Evolutionary conservation across 2,113 vertebrate genomes (phyloP).

Genomic region (Setophaga coronata): DNA sequence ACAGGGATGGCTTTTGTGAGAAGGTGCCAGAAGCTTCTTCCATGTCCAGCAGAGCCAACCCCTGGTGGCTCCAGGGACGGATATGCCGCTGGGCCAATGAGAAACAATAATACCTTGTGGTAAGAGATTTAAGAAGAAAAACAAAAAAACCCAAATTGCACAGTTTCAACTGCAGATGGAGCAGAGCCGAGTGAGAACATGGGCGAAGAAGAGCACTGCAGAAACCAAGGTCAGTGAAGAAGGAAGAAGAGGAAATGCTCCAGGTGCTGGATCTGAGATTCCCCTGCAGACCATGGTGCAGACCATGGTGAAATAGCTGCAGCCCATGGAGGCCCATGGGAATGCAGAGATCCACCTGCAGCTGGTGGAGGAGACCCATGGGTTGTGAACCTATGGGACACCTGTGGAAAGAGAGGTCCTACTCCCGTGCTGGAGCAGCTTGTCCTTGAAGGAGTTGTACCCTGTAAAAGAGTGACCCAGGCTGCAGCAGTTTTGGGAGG

Average conservation of each 20-base stretch:
- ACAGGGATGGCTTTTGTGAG: background rate
- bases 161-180: background rate
- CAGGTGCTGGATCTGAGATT: rapidly evolving
- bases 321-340: rapidly evolving
- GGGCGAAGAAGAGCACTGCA: background rate
- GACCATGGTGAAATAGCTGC: rapidly evolving
- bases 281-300: background rate
- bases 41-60: background rate
- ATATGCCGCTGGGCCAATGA: rapidly evolving
- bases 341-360: background rate
- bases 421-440: background rate
- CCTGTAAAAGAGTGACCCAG: rapidly evolving
- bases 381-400: background rate
- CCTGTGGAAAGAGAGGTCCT: background rate
- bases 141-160: background rate
- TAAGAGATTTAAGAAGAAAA: background rate
- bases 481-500: background rate
- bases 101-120: background rate
- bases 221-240: background rate
- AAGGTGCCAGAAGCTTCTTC: background rate
- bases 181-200: rapidly evolving
- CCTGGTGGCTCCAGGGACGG: background rate
- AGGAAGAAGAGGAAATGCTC: background rate
- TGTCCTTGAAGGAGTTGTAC: rapidly evolving
- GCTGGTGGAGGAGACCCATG: rapidly evolving